A percentile compares a stretch with the other conserved stretches of the same genome.
phyloP scores from a whole-genome alignment of 1,140 invertebrate species.

The Chionoecetes opilio region DNA sequence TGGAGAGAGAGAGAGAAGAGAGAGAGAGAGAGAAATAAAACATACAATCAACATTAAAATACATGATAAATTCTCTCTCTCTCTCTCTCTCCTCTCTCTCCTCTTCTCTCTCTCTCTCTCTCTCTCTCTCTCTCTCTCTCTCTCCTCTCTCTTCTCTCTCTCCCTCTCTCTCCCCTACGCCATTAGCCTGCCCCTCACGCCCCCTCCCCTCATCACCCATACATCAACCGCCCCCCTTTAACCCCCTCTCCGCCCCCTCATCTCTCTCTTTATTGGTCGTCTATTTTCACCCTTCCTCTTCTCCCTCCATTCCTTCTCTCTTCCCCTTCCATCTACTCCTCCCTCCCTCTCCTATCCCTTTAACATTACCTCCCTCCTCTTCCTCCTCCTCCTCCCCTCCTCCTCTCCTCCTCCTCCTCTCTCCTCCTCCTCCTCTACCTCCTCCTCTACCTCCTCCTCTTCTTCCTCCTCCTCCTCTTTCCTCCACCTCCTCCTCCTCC shows the following conservation, averaged over 20 bases:
- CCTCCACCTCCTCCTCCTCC: no score
- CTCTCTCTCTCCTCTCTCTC: not conserved
- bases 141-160: not conserved
- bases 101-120: conserved; percentile 39
- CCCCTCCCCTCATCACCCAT: not conserved
- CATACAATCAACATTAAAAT: not conserved
- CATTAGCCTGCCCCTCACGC: not conserved
- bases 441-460: no score
- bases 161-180: not conserved
- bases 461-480: not conserved
- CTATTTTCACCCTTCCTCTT: conserved; percentile 38
- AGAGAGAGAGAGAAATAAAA: not conserved
- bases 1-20: conserved; percentile 14
- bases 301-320: not conserved
- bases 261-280: not conserved
- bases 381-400: not conserved
- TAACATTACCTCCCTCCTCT: not conserved
- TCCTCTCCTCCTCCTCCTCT: not conserved
- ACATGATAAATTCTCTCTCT: not conserved
- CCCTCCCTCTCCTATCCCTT: not conserved
- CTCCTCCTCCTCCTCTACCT: no score
- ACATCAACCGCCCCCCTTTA: not conserved
- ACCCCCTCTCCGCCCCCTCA: not conserved
- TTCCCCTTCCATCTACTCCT: not conserved
- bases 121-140: conserved; percentile 25